phyloP scores from a whole-genome alignment of 2,113 vertebrate species.

The Brachirus orientalis region DNA sequence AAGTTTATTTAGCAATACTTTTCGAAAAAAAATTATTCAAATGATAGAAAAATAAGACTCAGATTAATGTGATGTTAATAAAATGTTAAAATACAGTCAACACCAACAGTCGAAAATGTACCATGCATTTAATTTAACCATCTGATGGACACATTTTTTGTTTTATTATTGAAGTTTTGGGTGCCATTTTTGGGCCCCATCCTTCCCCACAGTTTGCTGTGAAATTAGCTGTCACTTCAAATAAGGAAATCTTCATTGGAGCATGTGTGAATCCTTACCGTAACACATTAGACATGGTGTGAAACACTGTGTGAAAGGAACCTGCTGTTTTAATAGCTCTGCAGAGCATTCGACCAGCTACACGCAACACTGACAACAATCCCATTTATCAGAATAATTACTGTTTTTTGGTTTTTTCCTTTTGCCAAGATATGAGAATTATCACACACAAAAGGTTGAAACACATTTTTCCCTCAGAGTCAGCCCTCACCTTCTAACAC shows the following conservation, averaged over 20 bases:
- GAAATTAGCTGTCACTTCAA: constrained; percentile 52
- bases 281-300: constrained; percentile 56
- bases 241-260: constrained; percentile 45
- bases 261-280: constrained; percentile 51
- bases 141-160: constrained; percentile 15
- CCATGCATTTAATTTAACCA: neutral
- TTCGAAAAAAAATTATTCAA: neutral
- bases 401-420: neutral
- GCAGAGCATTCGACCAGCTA: constrained; percentile 18
- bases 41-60: too few relatives aligned
- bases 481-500: constrained; percentile 3
- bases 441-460: neutral
- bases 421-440: neutral
- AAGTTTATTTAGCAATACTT: neutral
- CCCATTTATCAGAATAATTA: neutral
- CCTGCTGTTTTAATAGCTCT: constrained; percentile 39
- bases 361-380: constrained; percentile 4
- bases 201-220: constrained; percentile 26
- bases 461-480: too few relatives aligned
- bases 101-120: neutral
- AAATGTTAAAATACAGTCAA: neutral
- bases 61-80: too few relatives aligned
- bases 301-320: constrained; percentile 55
- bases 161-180: neutral
- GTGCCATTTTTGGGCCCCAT: neutral